These are phyloP conservation scores for Drosophila seguyi DNA, from an alignment of 1,140 invertebrate species.

Conservation along the genomic window DNA sequence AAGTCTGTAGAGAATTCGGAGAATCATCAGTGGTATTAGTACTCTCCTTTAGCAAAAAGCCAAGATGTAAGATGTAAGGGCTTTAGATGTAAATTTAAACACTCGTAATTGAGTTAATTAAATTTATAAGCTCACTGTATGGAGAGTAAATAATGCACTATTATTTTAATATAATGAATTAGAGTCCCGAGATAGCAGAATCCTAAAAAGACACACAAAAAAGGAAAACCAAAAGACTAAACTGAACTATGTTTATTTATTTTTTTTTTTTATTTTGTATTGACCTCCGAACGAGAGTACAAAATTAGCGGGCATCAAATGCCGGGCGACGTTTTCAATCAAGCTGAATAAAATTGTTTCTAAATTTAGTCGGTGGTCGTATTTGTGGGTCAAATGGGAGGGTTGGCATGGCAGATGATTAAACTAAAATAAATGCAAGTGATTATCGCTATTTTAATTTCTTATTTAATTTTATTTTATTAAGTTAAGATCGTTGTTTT, in stretches of 20 bases:
- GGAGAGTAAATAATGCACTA: background rate
- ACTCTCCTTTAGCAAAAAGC: background rate
- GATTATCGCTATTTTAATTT: background rate
- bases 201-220: conserved; percentile 1
- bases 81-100: background rate
- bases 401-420: conserved; percentile 13
- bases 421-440: background rate
- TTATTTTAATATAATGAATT: background rate
- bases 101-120: background rate
- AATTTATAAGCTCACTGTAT: background rate
- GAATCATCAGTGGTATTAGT: background rate
- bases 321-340: conserved; percentile 61
- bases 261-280: conserved; percentile 20
- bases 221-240: conserved; percentile 26
- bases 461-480: background rate
- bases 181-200: background rate
- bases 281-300: conserved; percentile 70
- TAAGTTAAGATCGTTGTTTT: background rate
- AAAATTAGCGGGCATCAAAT: conserved; percentile 73
- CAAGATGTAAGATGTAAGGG: background rate
- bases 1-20: background rate
- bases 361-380: conserved; percentile 53
- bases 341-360: conserved; percentile 64
- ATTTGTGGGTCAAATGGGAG: conserved; percentile 63
- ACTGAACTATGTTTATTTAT: conserved; percentile 15